These are phyloP conservation scores for Hypotaenidia okinawae DNA, from an alignment of 2,797 vertebrate species.

Conservation along the genomic window DNA sequence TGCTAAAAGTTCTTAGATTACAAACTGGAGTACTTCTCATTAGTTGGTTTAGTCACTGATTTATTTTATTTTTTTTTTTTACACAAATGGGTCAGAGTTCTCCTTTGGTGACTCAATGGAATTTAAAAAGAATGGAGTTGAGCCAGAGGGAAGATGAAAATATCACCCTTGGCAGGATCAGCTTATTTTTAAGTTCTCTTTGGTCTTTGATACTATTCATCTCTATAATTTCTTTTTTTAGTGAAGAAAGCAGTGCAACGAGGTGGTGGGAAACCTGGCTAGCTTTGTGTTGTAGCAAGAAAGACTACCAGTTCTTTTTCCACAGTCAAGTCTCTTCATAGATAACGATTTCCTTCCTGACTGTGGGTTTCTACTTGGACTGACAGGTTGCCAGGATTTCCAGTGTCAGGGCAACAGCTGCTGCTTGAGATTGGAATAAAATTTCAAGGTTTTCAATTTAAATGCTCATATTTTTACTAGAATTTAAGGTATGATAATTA, in stretches of 20 bases:
- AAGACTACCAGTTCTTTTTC: neutral
- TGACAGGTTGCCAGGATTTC: neutral
- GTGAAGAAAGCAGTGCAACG: neutral
- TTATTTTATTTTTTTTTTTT: neutral
- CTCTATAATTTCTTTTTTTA: neutral
- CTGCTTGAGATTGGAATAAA: neutral
- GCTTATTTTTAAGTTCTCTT: conserved; percentile 3
- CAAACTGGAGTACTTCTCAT: neutral
- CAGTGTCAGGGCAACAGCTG: neutral
- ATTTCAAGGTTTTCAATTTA: neutral
- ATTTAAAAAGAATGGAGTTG: conserved; percentile 17
- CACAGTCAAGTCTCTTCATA: neutral
- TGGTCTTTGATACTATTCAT: conserved; percentile 12
- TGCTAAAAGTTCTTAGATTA: neutral
- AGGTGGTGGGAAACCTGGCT: conserved; percentile 2
- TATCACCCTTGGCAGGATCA: neutral
- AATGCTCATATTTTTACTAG: neutral
- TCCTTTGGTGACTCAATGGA: conserved; percentile 1
- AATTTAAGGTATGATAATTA: neutral
- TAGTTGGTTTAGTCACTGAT: neutral
- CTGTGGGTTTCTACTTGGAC: neutral
- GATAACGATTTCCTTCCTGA: neutral
- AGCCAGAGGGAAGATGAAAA: neutral
- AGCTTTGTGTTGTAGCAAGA: neutral
- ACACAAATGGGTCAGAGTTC: neutral